Conservation (phyloP, 2,888 invertebrate species). For the Drosophila limbata region DNA sequence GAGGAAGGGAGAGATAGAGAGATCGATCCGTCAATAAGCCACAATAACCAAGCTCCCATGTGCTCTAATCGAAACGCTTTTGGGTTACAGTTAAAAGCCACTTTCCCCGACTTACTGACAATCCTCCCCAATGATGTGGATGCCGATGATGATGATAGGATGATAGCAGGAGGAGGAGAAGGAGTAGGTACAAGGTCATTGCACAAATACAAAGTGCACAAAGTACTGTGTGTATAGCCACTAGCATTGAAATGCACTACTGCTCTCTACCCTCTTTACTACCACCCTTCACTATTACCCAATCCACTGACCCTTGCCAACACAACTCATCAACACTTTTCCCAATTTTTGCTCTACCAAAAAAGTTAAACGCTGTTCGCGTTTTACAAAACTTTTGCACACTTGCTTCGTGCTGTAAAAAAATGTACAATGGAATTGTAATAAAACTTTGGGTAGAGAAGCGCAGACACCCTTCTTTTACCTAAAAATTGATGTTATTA, state of each 20-base stretch:
- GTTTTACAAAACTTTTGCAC: constrained; percentile 37
- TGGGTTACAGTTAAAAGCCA: constrained; percentile 38
- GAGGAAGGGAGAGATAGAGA: not conserved
- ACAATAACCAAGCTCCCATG: not conserved
- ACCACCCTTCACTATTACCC: not conserved
- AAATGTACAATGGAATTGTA: constrained; percentile 20
- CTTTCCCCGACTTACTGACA: constrained; percentile 9
- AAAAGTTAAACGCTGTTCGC: constrained; percentile 50
- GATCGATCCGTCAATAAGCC: constrained; percentile 15
- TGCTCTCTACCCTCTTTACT: not conserved
- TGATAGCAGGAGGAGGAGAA: not conserved
- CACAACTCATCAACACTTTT: constrained; percentile 46
- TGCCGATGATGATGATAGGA: constrained; percentile 7
- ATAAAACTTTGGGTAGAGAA: not conserved
- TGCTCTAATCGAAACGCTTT: constrained; percentile 30
- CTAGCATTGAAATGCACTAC: constrained; percentile 25
- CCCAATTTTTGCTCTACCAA: constrained; percentile 16
- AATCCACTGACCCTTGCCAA: constrained; percentile 6
- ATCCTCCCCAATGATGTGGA: not conserved
- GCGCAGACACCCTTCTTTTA: not conserved
- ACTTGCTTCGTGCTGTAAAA: constrained; percentile 23
- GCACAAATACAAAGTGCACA: constrained; percentile 44
- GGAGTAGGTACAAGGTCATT: constrained; percentile 41
- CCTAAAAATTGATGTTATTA: not conserved
- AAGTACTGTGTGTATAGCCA: constrained; percentile 27